phyloP scores from a whole-genome alignment of 2,797 vertebrate genomes.

The Monodelphis domestica region DNA sequence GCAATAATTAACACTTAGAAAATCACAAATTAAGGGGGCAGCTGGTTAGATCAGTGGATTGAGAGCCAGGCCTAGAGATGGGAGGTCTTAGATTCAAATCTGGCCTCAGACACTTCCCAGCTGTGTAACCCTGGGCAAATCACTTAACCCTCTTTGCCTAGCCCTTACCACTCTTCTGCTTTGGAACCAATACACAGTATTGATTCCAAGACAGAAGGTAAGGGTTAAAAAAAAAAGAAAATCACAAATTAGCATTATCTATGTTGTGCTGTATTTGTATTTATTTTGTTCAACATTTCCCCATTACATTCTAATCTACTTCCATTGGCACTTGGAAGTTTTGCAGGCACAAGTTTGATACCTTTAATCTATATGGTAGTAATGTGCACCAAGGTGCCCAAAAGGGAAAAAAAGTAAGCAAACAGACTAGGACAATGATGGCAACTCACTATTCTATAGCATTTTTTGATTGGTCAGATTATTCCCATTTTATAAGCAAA shows the following conservation, averaged over 20 bases:
- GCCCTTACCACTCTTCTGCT: too few relatives aligned
- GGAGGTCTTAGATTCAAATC: too few relatives aligned
- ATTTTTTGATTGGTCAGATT: not conserved
- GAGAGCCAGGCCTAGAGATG: too few relatives aligned
- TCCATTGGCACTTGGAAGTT: not conserved
- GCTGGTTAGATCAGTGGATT: too few relatives aligned
- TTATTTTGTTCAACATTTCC: not conserved
- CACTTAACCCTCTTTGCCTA: too few relatives aligned
- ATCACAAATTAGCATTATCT: not conserved
- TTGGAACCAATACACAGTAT: too few relatives aligned
- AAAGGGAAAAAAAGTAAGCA: not conserved
- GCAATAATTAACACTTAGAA: not conserved
- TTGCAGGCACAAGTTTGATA: not conserved
- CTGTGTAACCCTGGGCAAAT: too few relatives aligned
- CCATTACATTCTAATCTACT: not conserved
- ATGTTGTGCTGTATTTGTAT: not conserved
- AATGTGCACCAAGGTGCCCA: not conserved
- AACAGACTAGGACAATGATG: not conserved
- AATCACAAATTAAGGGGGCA: not conserved
- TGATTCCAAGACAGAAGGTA: too few relatives aligned
- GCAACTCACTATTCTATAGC: not conserved
- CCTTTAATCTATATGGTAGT: not conserved
- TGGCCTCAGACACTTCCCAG: too few relatives aligned
- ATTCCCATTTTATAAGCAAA: not conserved
- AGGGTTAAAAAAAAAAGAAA: too few relatives aligned